phyloP scores from a whole-genome alignment of 2,888 invertebrate species.

The Thera britannica region DNA sequence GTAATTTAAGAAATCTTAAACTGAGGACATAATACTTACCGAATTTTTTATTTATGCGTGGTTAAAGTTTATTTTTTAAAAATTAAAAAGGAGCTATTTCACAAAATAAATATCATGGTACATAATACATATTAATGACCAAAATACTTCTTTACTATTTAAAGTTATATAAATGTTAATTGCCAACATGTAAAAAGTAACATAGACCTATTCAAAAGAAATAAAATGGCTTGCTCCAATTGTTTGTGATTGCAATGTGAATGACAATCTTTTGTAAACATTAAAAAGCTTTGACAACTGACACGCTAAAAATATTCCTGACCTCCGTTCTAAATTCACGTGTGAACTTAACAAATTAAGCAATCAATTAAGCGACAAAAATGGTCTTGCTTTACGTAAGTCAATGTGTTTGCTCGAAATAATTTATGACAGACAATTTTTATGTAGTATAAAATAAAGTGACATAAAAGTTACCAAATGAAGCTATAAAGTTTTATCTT shows the following conservation, averaged over 20 bases:
- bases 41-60: too few relatives aligned
- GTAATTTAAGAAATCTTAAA: not conserved
- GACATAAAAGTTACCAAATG: slow-evolving; percentile 34
- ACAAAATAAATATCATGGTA: too few relatives aligned
- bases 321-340: slow-evolving; percentile 17
- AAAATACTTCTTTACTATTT: too few relatives aligned
- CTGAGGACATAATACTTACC: too few relatives aligned
- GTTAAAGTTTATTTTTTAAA: too few relatives aligned
- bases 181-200: too few relatives aligned
- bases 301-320: slow-evolving; percentile 11
- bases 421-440: slow-evolving; percentile 29
- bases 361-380: slow-evolving; percentile 37
- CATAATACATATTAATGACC: too few relatives aligned
- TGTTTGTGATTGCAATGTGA: not conserved
- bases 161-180: too few relatives aligned
- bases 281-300: not conserved
- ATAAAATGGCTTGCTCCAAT: not conserved
- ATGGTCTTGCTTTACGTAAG: slow-evolving; percentile 37
- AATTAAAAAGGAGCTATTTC: too few relatives aligned
- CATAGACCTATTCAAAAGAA: too few relatives aligned
- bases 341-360: slow-evolving; percentile 40
- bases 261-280: slow-evolving; percentile 24
- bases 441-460: slow-evolving; percentile 30
- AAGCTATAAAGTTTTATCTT: slow-evolving; percentile 34
- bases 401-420: slow-evolving; percentile 33